These are phyloP conservation scores for Puma concolor DNA, from an alignment of 2,113 vertebrate genomes.

Conservation along the genomic window DNA sequence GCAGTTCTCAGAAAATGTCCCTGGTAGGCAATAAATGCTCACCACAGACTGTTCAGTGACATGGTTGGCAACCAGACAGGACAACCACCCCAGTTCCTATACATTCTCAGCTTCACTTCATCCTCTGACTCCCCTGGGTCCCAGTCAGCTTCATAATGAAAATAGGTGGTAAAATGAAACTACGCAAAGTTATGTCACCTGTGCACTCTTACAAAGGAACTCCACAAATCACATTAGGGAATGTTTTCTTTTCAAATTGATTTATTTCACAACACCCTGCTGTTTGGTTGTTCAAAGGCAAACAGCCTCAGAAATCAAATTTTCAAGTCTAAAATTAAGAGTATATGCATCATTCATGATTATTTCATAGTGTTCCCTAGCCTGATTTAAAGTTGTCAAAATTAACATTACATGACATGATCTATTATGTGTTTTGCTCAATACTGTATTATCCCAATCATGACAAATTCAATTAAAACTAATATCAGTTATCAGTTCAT, in stretches of 20 bases:
- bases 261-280: constrained; percentile 24
- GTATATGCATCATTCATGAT: neutral
- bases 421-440: neutral
- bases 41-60: neutral
- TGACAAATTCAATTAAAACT: constrained; percentile 41
- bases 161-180: neutral
- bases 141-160: neutral
- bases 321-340: constrained; percentile 47
- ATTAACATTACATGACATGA: constrained; percentile 19
- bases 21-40: neutral
- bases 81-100: neutral
- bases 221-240: neutral
- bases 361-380: neutral
- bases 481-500: neutral
- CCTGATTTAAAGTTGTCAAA: constrained; percentile 43
- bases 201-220: neutral
- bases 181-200: neutral
- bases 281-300: constrained; percentile 11
- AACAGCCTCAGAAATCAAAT: constrained; percentile 43
- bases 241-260: constrained; percentile 28
- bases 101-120: neutral
- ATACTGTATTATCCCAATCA: neutral
- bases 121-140: neutral
- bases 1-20: neutral
- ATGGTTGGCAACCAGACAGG: neutral